Conservation (phyloP, 2,888 invertebrate genomes). For the Lasius fuliginosus region DNA sequence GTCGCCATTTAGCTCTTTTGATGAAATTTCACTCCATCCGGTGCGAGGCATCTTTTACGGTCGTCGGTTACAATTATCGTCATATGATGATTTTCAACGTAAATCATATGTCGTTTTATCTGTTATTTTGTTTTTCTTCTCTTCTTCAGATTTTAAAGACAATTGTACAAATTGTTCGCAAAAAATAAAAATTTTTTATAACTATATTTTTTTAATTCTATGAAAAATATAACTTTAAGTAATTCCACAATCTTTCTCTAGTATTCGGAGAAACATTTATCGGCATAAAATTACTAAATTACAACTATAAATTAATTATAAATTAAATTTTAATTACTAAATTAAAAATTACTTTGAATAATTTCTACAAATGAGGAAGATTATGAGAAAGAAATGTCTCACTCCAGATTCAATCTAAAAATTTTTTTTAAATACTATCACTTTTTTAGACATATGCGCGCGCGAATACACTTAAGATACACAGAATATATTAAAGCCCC, state of each 20-base stretch:
- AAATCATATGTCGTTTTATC: not conserved
- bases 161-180: not conserved
- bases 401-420: not conserved
- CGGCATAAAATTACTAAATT: too few relatives aligned
- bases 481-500: not conserved
- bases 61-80: constrained; percentile 10
- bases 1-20: constrained; percentile 29
- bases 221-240: not conserved
- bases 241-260: not conserved
- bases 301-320: too few relatives aligned
- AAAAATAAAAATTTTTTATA: not conserved
- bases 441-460: not conserved
- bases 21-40: constrained; percentile 55
- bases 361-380: too few relatives aligned
- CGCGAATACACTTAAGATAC: not conserved
- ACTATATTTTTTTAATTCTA: not conserved
- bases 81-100: not conserved
- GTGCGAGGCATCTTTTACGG: constrained; percentile 13
- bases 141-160: not conserved
- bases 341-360: too few relatives aligned
- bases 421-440: not conserved
- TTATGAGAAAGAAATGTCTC: not conserved
- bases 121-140: too few relatives aligned
- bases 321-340: too few relatives aligned
- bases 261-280: not conserved